Evolutionary conservation across 2,888 invertebrate species (phyloP).

Genomic region (Epistrophe eligans): DNA sequence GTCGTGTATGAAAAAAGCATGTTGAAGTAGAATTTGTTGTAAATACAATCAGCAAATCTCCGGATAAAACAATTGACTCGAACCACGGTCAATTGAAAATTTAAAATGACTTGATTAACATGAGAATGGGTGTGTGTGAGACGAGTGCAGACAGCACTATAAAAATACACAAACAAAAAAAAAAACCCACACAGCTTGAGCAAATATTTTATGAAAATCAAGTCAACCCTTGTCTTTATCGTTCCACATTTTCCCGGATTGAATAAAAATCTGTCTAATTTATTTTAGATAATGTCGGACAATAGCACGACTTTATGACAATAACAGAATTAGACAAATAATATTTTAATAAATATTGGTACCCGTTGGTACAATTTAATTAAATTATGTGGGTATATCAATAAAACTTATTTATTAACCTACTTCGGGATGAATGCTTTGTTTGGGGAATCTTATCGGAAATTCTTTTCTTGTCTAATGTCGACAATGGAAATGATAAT

Average conservation of each 20-base stretch:
- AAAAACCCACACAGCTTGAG: neutral
- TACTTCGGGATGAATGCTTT: neutral
- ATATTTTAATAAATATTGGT: constrained; percentile 4
- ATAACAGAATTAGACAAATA: constrained; percentile 29
- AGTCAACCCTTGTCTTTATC: constrained; percentile 14
- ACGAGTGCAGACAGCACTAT: neutral
- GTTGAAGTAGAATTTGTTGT: neutral
- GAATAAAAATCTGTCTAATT: neutral
- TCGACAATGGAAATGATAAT: neutral
- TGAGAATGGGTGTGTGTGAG: constrained; percentile 37
- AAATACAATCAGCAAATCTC: constrained; percentile 59
- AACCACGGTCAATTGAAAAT: constrained; percentile 67
- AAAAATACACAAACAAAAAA: neutral
- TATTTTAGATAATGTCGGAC: constrained; percentile 13
- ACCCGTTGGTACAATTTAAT: neutral
- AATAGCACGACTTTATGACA: constrained; percentile 28
- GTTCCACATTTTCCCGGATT: constrained; percentile 31
- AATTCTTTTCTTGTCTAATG: neutral
- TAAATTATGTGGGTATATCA: neutral
- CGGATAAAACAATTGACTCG: constrained; percentile 74
- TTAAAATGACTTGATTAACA: constrained; percentile 68
- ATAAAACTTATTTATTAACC: neutral
- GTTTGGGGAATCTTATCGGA: constrained; percentile 4
- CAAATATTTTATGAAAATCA: constrained; percentile 40
- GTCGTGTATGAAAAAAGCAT: neutral